Conservation (phyloP, 37 sponge, comb jelly and placozoan species). For the Mnemiopsis leidyi region DNA sequence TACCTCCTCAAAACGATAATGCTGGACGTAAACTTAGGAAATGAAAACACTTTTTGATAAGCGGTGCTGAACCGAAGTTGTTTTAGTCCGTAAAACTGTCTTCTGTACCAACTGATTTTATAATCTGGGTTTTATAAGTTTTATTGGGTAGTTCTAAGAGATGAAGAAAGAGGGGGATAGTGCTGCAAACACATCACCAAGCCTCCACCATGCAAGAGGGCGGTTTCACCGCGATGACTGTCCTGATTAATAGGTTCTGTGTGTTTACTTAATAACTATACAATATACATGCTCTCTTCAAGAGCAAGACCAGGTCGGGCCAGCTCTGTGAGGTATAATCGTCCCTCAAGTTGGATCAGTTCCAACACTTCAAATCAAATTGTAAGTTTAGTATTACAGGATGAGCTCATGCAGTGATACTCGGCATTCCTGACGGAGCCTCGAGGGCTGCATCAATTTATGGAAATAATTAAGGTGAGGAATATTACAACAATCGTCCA, state of each 20-base stretch:
- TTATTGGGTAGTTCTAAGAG: conserved; percentile 3
- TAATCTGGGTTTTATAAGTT: conserved; percentile 44
- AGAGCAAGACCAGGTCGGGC: no score
- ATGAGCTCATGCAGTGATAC: neutral
- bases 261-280: neutral
- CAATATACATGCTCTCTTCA: neutral
- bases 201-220: no score
- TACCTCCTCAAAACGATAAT: neutral
- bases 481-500: no score
- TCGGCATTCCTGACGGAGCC: neutral
- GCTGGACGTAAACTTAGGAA: neutral
- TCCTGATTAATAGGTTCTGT: neutral
- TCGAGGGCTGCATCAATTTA: neutral
- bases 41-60: neutral
- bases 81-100: neutral
- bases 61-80: neutral
- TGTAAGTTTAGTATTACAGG: neutral
- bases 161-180: neutral
- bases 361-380: neutral
- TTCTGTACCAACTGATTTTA: conserved; percentile 9
- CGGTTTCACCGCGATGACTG: neutral
- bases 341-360: neutral
- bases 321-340: neutral
- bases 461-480: neutral
- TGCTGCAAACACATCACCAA: neutral